Conservation (phyloP, 2,113 vertebrate species). For the Coptodon rendalli region DNA sequence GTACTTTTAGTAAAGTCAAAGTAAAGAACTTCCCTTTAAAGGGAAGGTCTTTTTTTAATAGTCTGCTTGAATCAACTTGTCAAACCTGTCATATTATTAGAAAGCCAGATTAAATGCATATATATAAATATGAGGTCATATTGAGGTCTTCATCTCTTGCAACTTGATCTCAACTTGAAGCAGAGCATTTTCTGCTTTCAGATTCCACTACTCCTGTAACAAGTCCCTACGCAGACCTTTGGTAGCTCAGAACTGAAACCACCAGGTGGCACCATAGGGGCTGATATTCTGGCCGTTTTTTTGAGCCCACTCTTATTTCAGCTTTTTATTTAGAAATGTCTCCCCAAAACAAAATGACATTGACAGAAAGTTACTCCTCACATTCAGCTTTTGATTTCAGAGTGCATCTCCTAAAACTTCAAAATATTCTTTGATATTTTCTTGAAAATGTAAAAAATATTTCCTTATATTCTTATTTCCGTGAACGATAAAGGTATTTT, state of each 20-base stretch:
- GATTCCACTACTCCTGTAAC: background rate
- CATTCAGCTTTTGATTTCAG: background rate
- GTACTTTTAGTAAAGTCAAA: background rate
- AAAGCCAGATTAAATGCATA: background rate
- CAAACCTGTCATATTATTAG: background rate
- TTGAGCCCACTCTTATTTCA: background rate
- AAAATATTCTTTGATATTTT: background rate
- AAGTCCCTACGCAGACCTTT: background rate
- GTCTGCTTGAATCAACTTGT: background rate
- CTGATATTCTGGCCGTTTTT: background rate
- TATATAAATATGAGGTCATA: background rate
- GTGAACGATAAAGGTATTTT: background rate
- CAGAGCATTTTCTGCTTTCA: background rate
- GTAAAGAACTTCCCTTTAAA: background rate
- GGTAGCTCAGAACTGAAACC: background rate
- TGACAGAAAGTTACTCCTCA: background rate
- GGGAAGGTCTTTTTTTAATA: background rate
- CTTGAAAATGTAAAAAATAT: background rate
- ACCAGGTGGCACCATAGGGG: conserved; percentile 34
- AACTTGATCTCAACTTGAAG: background rate
- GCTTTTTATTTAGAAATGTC: background rate
- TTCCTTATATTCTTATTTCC: background rate
- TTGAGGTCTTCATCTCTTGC: background rate
- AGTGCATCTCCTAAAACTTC: background rate
- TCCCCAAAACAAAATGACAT: background rate